phyloP scores from a whole-genome alignment of 2,888 invertebrate genomes.

The Caenorhabditis plicata region DNA sequence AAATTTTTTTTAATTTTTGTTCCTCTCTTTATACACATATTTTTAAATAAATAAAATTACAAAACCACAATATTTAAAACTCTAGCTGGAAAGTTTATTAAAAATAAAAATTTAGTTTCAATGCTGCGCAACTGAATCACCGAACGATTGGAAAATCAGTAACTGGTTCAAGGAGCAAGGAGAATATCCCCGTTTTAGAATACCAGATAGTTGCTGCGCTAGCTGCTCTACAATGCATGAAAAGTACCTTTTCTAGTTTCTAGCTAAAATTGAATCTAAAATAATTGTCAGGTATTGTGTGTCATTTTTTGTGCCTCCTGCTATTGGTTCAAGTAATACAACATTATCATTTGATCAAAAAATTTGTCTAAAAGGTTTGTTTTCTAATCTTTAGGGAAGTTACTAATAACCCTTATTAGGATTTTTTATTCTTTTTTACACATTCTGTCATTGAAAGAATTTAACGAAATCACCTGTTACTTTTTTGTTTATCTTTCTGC shows the following conservation, averaged over 20 bases:
- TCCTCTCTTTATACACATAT: no score
- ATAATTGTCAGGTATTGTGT: constrained; percentile 19
- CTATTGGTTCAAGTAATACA: neutral
- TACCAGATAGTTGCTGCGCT: constrained; percentile 33
- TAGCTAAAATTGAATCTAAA: neutral
- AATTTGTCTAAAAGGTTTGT: constrained; percentile 19
- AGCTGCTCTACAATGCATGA: constrained; percentile 36
- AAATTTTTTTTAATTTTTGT: neutral
- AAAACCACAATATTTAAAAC: no score
- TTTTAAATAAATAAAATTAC: neutral
- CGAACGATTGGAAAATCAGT: constrained; percentile 21
- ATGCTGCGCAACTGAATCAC: constrained; percentile 21
- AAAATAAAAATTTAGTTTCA: constrained; percentile 12
- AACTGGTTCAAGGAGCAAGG: constrained; percentile 20
- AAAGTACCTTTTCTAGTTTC: constrained; percentile 1
- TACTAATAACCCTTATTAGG: no score
- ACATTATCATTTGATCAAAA: constrained; percentile 14
- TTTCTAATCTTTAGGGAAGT: neutral
- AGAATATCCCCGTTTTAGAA: constrained; percentile 12
- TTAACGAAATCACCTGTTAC: no score
- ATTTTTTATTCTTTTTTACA: no score
- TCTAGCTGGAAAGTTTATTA: neutral
- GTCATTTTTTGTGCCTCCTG: constrained; percentile 20
- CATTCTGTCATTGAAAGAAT: no score
- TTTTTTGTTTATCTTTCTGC: no score